phyloP scores from a whole-genome alignment of 2,113 vertebrate species.

The Indicator indicator region DNA sequence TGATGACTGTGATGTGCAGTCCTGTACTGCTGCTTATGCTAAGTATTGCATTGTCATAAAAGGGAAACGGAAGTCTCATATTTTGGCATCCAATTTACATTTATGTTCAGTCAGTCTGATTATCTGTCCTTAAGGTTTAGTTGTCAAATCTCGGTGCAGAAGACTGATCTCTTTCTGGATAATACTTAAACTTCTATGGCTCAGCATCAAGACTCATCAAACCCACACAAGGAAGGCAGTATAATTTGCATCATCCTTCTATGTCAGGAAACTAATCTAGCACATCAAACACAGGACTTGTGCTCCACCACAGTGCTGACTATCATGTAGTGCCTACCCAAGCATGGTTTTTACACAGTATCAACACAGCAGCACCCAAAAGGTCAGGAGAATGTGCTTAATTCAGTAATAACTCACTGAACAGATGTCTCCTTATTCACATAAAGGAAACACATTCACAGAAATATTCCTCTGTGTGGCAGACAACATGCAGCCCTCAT shows the following conservation, averaged over 20 bases:
- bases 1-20: background rate
- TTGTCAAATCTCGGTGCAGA: background rate
- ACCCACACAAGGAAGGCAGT: background rate
- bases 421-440: background rate
- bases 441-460: background rate
- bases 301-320: background rate
- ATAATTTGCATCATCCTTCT: background rate
- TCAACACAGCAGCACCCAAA: background rate
- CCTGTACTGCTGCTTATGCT: background rate
- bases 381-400: background rate
- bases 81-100: background rate
- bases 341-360: background rate
- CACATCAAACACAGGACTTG: background rate
- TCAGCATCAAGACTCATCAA: background rate
- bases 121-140: background rate
- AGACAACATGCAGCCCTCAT: background rate
- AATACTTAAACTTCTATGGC: background rate
- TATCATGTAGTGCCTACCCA: background rate
- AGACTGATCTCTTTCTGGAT: background rate
- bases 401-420: background rate
- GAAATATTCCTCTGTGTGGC: rapidly evolving
- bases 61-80: background rate
- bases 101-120: background rate
- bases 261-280: background rate
- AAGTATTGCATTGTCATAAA: background rate